Evolutionary conservation across 2,888 invertebrate species (phyloP), one percentile per base, ranked within the genome.

Genomic region (Cryptocephalus primarius): DNA sequence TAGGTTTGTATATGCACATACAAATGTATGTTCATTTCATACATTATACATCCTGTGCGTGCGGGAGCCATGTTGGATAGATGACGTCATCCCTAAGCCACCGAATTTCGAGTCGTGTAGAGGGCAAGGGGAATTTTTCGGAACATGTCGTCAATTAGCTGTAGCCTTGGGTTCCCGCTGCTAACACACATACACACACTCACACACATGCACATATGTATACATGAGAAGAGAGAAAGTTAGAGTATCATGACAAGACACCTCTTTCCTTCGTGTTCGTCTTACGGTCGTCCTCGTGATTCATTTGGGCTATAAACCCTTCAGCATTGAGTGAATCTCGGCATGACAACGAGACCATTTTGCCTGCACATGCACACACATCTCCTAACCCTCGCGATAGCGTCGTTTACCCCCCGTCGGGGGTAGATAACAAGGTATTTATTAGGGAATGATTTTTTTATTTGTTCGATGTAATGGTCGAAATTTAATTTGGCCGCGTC

Each of bases 71-170:
- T 51, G 49, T 49, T 49, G 46, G 49, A 52, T 46, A 33, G 47
- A 40, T 51, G 49, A 49, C 49, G 52, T 49, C 49, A 49, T 46
- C 46, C 6, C 22, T 22, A 22, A 22, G 22, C 22, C 22, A 11
- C 40, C 31, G 38, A 39, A 49, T 36, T 43, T 43, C 53, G 57
- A 56, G 58, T 60, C 53, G 54, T 53, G 55, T 52, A 54, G 56
- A 56, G 56, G 22, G 36, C 36, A 36, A 36, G 62, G 61, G 61
- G 59, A 59, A 45, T 22, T 22, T 22, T 22, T 22, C 22, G 40
- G 41, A 58, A 60, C 56, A 59, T 57, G 57, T 60, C 56, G 60
- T 60, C 62, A 63, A 63, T 63, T 63, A 63, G 62, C 58, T 59
- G 58, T 60, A 52, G 56, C 55, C 54, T 60, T 55, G 54, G 22